Percentiles rank a stretch among this genome's conserved stretches.
Conservation (phyloP, 2,797 vertebrate genomes). For the Peromyscus melanophrys region DNA sequence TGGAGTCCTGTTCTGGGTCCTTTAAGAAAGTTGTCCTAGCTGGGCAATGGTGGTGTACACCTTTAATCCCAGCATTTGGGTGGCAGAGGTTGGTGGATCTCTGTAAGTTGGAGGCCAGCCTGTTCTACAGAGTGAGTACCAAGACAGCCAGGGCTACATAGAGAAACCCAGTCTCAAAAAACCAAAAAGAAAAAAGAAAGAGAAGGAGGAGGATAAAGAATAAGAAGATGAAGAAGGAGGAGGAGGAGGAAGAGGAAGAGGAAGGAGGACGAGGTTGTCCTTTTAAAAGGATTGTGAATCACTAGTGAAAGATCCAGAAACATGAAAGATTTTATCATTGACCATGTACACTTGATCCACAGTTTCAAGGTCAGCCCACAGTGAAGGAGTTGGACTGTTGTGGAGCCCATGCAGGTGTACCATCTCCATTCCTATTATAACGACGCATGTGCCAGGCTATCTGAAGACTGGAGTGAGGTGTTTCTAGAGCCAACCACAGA, state of each 20-base stretch:
- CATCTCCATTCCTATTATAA: background rate
- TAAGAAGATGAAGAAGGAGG: too few relatives aligned
- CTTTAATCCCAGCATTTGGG: background rate
- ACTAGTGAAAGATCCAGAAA: background rate
- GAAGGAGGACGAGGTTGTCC: background rate
- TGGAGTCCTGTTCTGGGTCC: background rate
- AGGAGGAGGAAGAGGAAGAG: too few relatives aligned
- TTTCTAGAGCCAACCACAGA: background rate
- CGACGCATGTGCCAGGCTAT: background rate
- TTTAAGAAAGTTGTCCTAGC: background rate
- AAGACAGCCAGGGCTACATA: background rate
- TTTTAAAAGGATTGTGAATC: background rate
- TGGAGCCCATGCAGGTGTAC: too few relatives aligned
- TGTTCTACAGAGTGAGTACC: background rate
- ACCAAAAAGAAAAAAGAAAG: background rate
- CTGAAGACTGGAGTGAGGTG: background rate
- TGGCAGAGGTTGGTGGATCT: background rate
- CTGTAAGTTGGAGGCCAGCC: background rate
- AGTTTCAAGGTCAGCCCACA: background rate
- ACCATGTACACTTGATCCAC: background rate
- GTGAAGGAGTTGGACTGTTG: background rate
- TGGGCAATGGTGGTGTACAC: background rate
- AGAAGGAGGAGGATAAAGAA: accelerated
- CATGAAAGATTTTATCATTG: background rate
- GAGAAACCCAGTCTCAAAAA: background rate